Evolutionary conservation across 2,888 invertebrate genomes (phyloP).

Genomic region (Spisula subtruncata): DNA sequence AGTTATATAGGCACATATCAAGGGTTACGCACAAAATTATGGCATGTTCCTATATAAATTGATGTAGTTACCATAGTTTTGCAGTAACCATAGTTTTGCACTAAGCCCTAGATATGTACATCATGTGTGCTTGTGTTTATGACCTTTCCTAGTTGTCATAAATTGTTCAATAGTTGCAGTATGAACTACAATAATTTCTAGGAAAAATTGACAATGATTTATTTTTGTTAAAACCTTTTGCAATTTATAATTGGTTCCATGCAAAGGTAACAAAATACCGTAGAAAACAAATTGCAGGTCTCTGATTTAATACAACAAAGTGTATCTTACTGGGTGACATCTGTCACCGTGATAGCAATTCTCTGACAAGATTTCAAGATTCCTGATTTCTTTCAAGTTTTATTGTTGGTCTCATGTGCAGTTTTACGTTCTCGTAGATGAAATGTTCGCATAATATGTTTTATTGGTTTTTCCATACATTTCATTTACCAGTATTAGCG

Average conservation of each 20-base stretch:
- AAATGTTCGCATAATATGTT: neutral
- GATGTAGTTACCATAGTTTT: too few relatives aligned
- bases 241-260: neutral
- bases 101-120: too few relatives aligned
- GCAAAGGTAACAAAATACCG: neutral
- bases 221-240: neutral
- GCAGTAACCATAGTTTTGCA: too few relatives aligned
- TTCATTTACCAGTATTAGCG: neutral
- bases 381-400: slow-evolving; percentile 4
- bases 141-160: neutral
- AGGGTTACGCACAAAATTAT: too few relatives aligned
- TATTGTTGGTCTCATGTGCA: slow-evolving; percentile 1
- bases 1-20: too few relatives aligned
- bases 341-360: neutral
- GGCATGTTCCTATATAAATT: too few relatives aligned
- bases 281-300: neutral
- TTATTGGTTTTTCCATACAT: neutral
- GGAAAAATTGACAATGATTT: neutral
- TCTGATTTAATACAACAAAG: neutral
- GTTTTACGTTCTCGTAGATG: neutral
- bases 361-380: neutral
- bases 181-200: neutral
- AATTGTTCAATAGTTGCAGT: neutral
- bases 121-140: too few relatives aligned
- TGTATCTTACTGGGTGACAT: neutral